Evolutionary conservation across 2,797 vertebrate species (phyloP).

Genomic region (Saxicola maurus): DNA sequence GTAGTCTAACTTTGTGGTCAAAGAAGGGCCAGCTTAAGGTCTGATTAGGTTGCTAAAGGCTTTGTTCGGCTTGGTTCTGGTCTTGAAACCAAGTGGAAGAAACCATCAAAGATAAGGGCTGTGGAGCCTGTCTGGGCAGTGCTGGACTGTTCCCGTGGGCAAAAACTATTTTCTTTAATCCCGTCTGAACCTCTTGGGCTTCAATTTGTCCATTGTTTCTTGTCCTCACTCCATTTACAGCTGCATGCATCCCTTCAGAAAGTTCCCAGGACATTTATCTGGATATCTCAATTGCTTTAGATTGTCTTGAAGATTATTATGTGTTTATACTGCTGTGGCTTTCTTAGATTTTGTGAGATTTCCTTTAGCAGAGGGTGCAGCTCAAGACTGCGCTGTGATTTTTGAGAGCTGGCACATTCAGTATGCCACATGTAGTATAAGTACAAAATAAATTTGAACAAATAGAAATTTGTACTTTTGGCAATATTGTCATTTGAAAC

Average conservation of each 20-base stretch:
- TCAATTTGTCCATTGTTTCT: conserved; percentile 37
- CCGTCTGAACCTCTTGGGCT: not conserved
- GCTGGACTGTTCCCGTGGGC: not conserved
- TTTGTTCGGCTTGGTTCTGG: conserved; percentile 3
- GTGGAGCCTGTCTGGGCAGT: not conserved
- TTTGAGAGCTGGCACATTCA: conserved; percentile 9
- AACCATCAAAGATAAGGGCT: not conserved
- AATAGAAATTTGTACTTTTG: conserved; percentile 36
- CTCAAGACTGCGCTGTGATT: not conserved
- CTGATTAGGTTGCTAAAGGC: not conserved
- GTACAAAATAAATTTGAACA: conserved; percentile 31
- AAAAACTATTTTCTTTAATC: not conserved
- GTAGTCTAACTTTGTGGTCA: not conserved
- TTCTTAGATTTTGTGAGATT: conserved; percentile 11
- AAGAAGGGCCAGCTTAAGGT: not conserved
- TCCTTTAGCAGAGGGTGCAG: not conserved
- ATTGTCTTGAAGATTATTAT: not conserved
- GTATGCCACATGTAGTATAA: not conserved
- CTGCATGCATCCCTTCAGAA: not conserved
- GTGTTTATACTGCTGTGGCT: conserved; percentile 8
- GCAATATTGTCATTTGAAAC: not conserved
- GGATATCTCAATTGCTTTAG: conserved; percentile 16
- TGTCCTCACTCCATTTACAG: not conserved
- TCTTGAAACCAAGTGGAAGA: not conserved
- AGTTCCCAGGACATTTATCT: conserved; percentile 13